Conservation (phyloP, 1,140 invertebrate species). For the Pemphigus obesinymphae region DNA sequence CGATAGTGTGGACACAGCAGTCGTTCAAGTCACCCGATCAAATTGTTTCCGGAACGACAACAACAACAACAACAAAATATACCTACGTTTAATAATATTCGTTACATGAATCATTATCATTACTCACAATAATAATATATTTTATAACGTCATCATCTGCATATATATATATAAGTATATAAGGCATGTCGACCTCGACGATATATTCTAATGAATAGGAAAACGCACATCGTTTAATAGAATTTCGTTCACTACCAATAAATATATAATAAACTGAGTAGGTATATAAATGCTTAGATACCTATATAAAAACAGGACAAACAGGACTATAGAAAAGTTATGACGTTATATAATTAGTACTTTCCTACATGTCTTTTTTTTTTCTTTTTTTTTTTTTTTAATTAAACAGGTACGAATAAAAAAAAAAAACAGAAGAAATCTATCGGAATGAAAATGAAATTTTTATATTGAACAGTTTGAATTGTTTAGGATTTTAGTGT, state of each 20-base stretch:
- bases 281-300: too few relatives aligned
- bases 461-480: too few relatives aligned
- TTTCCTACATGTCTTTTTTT: too few relatives aligned
- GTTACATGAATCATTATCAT: background rate
- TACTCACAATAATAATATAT: background rate
- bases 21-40: conserved; percentile 22
- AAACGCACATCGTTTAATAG: background rate
- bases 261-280: background rate
- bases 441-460: too few relatives aligned
- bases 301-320: too few relatives aligned
- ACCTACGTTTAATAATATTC: background rate
- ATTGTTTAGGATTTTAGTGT: too few relatives aligned
- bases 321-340: too few relatives aligned
- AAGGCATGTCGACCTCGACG: conserved; percentile 2
- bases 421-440: too few relatives aligned
- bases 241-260: background rate
- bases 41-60: background rate
- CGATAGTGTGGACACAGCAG: background rate
- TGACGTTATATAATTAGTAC: too few relatives aligned
- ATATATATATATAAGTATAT: background rate
- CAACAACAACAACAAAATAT: background rate
- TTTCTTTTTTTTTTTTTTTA: too few relatives aligned
- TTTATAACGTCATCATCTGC: background rate
- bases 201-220: background rate
- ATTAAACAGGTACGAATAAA: too few relatives aligned